Evolutionary conservation across 2,888 invertebrate species (phyloP).

Genomic region (Diabrotica balteata): DNA sequence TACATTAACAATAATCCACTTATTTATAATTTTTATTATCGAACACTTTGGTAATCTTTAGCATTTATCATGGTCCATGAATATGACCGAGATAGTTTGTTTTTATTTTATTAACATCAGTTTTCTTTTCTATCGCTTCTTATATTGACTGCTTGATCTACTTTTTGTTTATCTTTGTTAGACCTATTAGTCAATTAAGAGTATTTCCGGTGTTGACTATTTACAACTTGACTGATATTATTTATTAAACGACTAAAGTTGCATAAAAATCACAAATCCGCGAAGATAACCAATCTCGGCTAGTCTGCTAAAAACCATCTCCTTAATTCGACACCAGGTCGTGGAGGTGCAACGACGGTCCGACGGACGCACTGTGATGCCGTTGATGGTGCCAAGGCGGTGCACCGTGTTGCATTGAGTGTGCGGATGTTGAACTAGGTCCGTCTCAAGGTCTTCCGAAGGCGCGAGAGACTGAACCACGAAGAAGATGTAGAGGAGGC

Average conservation of each 20-base stretch:
- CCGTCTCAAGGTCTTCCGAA: conserved; percentile 59
- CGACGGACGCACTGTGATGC: conserved; percentile 9
- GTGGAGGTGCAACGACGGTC: conserved; percentile 7
- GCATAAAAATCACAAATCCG: conserved; percentile 1
- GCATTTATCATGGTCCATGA: no score
- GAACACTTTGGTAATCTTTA: no score
- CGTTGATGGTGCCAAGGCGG: conserved; percentile 12
- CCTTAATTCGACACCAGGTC: conserved; percentile 7
- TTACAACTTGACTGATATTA: no score
- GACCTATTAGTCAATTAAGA: no score
- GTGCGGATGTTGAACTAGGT: conserved; percentile 62
- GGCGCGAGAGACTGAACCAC: conserved; percentile 44
- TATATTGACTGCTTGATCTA: no score
- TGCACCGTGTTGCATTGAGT: conserved; percentile 16
- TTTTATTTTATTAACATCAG: no score
- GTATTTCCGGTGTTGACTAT: no score
- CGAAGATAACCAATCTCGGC: conserved; percentile 3
- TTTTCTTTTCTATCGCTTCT: no score
- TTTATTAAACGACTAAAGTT: not conserved
- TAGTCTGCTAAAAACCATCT: conserved; percentile 11
- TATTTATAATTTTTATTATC: no score
- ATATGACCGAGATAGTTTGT: no score
- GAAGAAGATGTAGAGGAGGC: conserved; percentile 14
- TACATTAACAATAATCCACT: no score
- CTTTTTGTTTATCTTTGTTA: no score